Conservation (phyloP, 2,888 invertebrate genomes). For the Tinea pellionella region DNA sequence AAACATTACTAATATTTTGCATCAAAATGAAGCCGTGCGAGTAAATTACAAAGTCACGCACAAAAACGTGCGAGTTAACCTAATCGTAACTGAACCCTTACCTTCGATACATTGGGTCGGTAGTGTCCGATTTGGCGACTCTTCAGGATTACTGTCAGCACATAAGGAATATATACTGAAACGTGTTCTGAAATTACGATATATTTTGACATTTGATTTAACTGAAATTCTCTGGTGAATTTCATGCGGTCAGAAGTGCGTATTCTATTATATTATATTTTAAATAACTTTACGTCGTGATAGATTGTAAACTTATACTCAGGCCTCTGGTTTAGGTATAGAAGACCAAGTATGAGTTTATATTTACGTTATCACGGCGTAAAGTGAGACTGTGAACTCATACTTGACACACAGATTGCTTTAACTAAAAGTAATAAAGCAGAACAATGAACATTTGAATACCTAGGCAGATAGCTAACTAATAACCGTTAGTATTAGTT, state of each 20-base stretch:
- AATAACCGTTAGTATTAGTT: background rate
- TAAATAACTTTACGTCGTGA: no score
- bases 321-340: no score
- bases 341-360: no score
- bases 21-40: no score
- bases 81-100: background rate
- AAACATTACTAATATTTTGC: no score
- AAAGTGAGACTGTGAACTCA: no score
- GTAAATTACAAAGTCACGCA: no score
- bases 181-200: slow-evolving; percentile 41
- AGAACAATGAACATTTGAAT: background rate
- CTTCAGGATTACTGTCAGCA: slow-evolving; percentile 57
- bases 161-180: slow-evolving; percentile 34
- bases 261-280: background rate
- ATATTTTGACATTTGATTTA: slow-evolving; percentile 18
- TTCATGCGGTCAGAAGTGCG: background rate
- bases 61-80: background rate
- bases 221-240: background rate
- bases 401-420: no score
- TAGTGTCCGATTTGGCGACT: slow-evolving; percentile 33
- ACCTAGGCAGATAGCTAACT: background rate
- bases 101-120: background rate
- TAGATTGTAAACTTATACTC: no score
- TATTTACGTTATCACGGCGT: no score
- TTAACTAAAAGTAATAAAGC: no score